phyloP scores from a whole-genome alignment of 2,113 vertebrate species.

The Sphyrna mokarran region DNA sequence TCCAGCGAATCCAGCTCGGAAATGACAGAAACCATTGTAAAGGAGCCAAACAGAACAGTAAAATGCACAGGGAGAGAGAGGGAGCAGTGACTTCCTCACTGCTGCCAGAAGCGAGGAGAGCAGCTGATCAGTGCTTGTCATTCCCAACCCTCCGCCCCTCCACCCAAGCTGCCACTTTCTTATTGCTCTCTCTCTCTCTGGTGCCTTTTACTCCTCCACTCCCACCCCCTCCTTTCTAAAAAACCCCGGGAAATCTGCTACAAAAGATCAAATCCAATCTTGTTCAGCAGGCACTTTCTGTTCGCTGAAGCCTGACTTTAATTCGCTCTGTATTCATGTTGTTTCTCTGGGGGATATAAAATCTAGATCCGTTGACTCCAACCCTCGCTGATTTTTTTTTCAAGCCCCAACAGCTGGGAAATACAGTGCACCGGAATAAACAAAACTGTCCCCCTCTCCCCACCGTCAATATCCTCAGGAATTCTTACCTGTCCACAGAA shows the following conservation, averaged over 20 bases:
- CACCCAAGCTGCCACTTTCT: not conserved
- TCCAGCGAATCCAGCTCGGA: constrained; percentile 13
- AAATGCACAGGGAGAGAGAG: not conserved
- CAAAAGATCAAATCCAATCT: not conserved
- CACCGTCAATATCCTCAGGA: not conserved
- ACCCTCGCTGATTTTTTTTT: not conserved
- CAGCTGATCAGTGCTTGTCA: constrained; percentile 11
- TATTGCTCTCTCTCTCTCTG: no score
- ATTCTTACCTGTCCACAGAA: not conserved
- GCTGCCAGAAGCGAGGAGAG: not conserved
- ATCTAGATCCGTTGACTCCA: not conserved
- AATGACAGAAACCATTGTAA: constrained; percentile 26
- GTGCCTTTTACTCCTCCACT: not conserved
- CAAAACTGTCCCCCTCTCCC: not conserved
- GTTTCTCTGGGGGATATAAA: not conserved
- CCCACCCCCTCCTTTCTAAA: not conserved
- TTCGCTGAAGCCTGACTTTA: not conserved
- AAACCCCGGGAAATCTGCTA: not conserved
- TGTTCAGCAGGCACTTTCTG: not conserved
- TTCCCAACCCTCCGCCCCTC: not conserved
- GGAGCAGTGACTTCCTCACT: not conserved
- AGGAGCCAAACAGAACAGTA: not conserved
- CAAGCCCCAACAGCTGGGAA: not conserved
- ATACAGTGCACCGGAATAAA: no score
- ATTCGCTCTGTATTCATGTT: not conserved